These are phyloP conservation scores for Philaenus spumarius DNA, from an alignment of 1,140 invertebrate genomes.

Conservation along the genomic window DNA sequence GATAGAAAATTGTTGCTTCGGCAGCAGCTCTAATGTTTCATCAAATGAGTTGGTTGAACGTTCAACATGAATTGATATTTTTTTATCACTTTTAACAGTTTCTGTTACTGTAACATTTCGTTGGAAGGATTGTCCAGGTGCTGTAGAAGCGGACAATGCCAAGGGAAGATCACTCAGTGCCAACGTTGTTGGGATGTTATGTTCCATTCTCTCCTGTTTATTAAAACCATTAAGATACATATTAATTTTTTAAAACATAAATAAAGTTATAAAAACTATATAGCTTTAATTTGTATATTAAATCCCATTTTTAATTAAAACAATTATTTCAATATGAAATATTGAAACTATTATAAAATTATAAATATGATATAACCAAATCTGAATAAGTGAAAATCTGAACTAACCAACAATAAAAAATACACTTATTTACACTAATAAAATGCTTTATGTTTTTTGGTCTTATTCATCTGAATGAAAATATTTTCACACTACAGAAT, in stretches of 20 bases:
- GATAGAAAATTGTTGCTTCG: not conserved
- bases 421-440: no score
- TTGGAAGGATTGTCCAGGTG: not conserved
- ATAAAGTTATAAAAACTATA: no score
- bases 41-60: slow-evolving; percentile 6
- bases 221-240: not conserved
- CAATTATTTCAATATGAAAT: no score
- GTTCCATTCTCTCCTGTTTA: not conserved
- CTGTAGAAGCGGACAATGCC: not conserved
- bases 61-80: slow-evolving; percentile 26
- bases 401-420: no score
- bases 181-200: not conserved
- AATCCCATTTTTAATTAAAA: no score
- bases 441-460: no score
- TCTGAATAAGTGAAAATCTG: no score
- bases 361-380: no score
- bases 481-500: no score
- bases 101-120: slow-evolving; percentile 21
- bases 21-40: not conserved
- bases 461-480: no score
- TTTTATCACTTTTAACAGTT: slow-evolving; percentile 25
- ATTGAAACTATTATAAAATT: no score
- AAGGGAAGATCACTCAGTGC: not conserved
- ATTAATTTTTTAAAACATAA: not conserved
- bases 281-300: no score